Conservation (phyloP, 2,797 vertebrate species). For the Florisuga fusca region DNA sequence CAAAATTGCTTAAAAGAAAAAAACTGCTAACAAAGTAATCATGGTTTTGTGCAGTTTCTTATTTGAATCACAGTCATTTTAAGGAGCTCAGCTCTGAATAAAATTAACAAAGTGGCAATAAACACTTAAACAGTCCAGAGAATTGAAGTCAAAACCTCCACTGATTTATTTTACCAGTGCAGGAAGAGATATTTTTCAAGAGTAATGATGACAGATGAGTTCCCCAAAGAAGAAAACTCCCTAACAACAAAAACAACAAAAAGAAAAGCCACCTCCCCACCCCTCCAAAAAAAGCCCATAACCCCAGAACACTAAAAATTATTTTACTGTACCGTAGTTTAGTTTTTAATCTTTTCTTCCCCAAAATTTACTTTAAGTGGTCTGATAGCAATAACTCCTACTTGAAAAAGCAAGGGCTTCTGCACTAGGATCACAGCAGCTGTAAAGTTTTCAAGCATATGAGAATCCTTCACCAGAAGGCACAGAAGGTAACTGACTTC, state of each 20-base stretch:
- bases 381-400: neutral
- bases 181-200: neutral
- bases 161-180: neutral
- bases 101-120: neutral
- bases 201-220: neutral
- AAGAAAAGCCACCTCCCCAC: neutral
- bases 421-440: neutral
- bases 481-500: neutral
- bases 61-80: neutral
- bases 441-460: neutral
- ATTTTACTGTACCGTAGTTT: neutral
- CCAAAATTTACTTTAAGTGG: neutral
- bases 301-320: neutral
- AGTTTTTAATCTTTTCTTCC: neutral
- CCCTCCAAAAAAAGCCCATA: neutral
- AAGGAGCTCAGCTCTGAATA: neutral
- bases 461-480: neutral
- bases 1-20: neutral
- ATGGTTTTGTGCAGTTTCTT: neutral
- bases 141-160: neutral
- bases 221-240: neutral
- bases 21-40: neutral
- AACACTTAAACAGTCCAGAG: neutral
- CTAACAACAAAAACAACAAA: neutral
- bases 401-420: fast-evolving